These are phyloP conservation scores for Chaetorhynchus papuensis DNA, from an alignment of 2,113 vertebrate species.

Conservation along the genomic window DNA sequence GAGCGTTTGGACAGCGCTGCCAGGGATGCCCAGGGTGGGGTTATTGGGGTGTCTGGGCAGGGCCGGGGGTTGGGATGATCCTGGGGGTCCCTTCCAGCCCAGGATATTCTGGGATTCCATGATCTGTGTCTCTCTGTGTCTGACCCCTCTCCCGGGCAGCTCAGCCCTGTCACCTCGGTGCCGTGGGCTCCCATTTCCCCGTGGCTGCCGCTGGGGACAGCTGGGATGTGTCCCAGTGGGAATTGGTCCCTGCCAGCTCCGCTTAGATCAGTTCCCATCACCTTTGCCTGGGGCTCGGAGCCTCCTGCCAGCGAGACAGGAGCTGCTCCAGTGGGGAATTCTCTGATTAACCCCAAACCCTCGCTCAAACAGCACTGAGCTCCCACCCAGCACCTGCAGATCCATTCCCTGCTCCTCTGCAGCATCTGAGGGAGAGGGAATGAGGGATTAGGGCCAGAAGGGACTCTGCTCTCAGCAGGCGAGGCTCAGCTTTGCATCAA, in stretches of 20 bases:
- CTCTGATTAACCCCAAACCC: background rate
- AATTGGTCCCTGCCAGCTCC: background rate
- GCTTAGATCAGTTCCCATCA: background rate
- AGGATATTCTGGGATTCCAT: background rate
- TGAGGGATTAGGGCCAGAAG: background rate
- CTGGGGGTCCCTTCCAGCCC: too few relatives aligned
- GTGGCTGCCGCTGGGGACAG: background rate
- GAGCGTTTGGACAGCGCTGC: accelerated
- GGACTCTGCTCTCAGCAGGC: too few relatives aligned
- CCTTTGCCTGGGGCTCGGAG: background rate
- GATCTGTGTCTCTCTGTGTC: background rate
- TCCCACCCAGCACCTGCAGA: background rate
- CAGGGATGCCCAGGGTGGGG: background rate
- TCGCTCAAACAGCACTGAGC: background rate
- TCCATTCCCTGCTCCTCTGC: background rate
- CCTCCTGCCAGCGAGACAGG: background rate
- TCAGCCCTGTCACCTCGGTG: background rate
- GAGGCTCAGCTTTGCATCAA: background rate
- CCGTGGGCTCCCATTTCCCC: background rate
- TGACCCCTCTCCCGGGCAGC: background rate
- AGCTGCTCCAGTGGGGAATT: background rate
- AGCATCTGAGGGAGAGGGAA: accelerated
- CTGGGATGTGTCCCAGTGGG: background rate
- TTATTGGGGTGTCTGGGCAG: accelerated
- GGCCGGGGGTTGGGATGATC: background rate